A percentile compares a stretch with the other conserved stretches of the same genome.
Conservation (phyloP, 2,888 invertebrate genomes). For the Cataglyphis rosenhaueri region DNA sequence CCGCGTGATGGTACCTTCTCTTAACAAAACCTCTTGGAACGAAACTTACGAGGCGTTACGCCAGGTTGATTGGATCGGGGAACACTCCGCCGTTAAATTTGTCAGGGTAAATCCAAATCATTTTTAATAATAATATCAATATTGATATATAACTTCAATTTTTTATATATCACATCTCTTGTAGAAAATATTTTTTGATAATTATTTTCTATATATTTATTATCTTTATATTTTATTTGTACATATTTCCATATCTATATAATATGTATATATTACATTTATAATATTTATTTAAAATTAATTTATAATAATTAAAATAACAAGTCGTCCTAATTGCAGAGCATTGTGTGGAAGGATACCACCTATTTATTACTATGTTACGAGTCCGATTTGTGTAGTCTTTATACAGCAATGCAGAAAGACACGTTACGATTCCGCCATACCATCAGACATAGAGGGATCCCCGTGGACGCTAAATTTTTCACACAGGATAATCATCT, state of each 20-base stretch:
- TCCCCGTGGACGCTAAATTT: conserved; percentile 75
- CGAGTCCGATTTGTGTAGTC: conserved; percentile 65
- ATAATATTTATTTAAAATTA: not conserved
- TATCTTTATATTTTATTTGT: not conserved
- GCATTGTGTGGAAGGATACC: conserved; percentile 71
- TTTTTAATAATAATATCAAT: not conserved
- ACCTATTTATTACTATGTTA: conserved; percentile 75
- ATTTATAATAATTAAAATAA: not conserved
- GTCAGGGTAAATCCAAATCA: conserved; percentile 23
- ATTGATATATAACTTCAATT: not conserved
- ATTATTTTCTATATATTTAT: not conserved
- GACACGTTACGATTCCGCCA: conserved; percentile 68
- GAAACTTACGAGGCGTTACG: conserved; percentile 36
- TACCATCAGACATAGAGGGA: conserved; percentile 62
- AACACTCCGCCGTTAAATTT: not conserved
- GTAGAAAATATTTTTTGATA: not conserved
- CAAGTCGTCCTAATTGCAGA: conserved; percentile 53
- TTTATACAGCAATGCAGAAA: conserved; percentile 69
- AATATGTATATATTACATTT: not conserved
- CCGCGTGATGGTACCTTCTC: conserved; percentile 61
- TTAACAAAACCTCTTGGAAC: conserved; percentile 55
- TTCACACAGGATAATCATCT: conserved; percentile 73
- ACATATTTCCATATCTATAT: not conserved
- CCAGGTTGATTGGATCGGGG: not conserved
- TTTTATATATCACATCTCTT: not conserved